Evolutionary conservation across 2,797 vertebrate genomes (phyloP), one percentile per base, ranked within the genome.

Genomic region (Sebastes minor): DNA sequence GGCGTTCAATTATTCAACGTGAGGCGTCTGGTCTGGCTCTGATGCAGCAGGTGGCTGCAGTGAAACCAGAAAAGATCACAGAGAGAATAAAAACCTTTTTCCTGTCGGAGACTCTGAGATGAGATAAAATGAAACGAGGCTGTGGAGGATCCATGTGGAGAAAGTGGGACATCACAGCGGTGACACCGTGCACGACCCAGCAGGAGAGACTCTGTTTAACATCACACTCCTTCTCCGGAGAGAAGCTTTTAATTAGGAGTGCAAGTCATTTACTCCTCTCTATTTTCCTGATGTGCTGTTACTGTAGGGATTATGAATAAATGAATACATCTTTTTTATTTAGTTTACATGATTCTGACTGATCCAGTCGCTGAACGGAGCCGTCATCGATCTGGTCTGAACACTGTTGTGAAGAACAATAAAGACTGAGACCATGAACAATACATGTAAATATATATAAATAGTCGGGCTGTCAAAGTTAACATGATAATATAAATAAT

Each of bases 1-100:
- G n/a, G 23, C 56, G 78, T 79, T 91, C 38, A 90, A 90, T 90
- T 78, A 91, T 90, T 86, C 83, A 90, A 69, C 28, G 7, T 64
- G 66, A 32, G 69, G 74, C 38, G 86, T 84, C 85, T 86, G 86
- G 77, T 70, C 72, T 33, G 76, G 28, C 63, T 83, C 67, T 65
- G 84, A 85, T 80, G 84, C 84, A 89, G 86, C 86, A 88, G 87
- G 85, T 89, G 87, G 83, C 85, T 79, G 83, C 85, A 80, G 66
- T 22, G 77, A 55, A 78, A 88, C 82, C 73, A 27, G 4, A 62
- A 46, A 38, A 77, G 63, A 86, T 79, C 81, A 87, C 52, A 82
- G 71, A 25, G 62, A 55, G 62, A 73, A 57, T 25, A 20, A 67
- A 52, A 46, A 32, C 9, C 14, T 11, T 53, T 32, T 81, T 84